Evolutionary conservation across 2,113 vertebrate species (phyloP).

Genomic region (Struthio camelus): DNA sequence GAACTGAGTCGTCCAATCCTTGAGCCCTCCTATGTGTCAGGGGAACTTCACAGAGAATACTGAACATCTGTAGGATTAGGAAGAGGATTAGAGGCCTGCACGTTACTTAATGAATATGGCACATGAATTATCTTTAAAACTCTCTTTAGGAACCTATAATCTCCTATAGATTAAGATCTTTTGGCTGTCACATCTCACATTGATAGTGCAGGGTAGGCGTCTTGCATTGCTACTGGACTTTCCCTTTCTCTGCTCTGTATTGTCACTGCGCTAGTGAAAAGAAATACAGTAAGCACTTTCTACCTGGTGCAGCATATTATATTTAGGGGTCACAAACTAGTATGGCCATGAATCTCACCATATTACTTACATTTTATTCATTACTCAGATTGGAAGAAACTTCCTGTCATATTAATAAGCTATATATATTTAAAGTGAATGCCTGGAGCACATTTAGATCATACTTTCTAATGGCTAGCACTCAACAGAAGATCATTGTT

Average conservation of each 20-base stretch:
- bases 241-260: background rate
- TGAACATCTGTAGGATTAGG: background rate
- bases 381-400: background rate
- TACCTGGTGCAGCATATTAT: background rate
- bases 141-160: background rate
- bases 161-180: background rate
- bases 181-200: background rate
- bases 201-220: background rate
- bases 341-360: background rate
- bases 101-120: background rate
- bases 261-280: background rate
- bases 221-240: background rate
- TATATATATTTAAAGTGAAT: background rate
- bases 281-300: background rate
- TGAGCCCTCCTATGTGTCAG: fast-evolving
- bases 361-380: background rate
- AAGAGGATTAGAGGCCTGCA: background rate
- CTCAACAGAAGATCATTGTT: background rate
- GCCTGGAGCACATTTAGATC: background rate
- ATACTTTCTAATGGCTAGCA: background rate
- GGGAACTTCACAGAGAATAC: background rate
- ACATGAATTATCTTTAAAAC: background rate
- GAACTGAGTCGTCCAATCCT: background rate
- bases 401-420: background rate
- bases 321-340: background rate